A percentile compares a stretch with the other conserved stretches of the same genome.
These are phyloP conservation scores for Strigamia crassipes DNA, from an alignment of 2,888 invertebrate species.

Conservation along the genomic window DNA sequence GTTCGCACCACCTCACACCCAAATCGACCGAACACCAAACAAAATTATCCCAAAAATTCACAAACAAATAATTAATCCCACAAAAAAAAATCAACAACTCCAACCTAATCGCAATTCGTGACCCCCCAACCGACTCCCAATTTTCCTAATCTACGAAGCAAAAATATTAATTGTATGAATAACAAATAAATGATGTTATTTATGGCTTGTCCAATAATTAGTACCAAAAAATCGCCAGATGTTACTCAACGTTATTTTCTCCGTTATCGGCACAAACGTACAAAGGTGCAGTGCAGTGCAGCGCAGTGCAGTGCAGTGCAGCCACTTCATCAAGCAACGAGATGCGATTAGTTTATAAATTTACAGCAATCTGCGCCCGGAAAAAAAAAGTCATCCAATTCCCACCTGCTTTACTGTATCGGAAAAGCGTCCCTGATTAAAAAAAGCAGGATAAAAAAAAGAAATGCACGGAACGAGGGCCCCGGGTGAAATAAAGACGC, in stretches of 20 bases:
- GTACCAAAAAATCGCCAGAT: no score
- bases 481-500: conserved; percentile 37
- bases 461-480: conserved; percentile 15
- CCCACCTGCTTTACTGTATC: conserved; percentile 25
- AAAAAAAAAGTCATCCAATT: conserved; percentile 29
- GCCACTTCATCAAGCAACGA: neutral
- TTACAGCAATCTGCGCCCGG: conserved; percentile 10
- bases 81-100: neutral
- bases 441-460: neutral
- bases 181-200: no score
- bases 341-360: conserved; percentile 34
- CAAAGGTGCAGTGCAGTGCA: neutral
- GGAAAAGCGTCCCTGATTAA: conserved; percentile 27
- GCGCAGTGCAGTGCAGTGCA: no score
- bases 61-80: neutral
- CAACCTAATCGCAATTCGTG: neutral
- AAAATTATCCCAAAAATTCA: neutral
- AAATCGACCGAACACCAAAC: neutral
- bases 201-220: no score
- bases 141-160: no score
- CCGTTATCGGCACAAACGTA: neutral
- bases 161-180: no score
- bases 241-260: neutral
- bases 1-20: neutral
- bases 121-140: neutral